Evolutionary conservation across 2,888 invertebrate genomes (phyloP), one percentile per base, ranked within the genome.

Genomic region (Sialis lutaria): DNA sequence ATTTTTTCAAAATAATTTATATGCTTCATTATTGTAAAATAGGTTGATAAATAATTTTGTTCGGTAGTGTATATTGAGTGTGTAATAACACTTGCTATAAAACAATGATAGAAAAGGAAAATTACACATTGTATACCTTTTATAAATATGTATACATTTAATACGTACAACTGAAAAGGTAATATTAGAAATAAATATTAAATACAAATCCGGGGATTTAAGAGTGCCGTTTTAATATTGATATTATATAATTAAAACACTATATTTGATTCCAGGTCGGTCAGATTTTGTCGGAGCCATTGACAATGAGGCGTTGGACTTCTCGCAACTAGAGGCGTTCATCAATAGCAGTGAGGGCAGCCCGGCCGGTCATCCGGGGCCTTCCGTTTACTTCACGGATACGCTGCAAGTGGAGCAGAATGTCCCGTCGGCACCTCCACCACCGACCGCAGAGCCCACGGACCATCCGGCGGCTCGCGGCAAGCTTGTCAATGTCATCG

Each of bases 291-390:
- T 80, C 55, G 83, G 84, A 54, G 85, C 88, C 57, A 89, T 91
- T 58, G 90, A 90, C 68, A 90, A 83, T 68, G 84, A 83, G 58
- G 82, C 79, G 13, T 65, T 85, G 56, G 84, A 84, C 63, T 82
- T 83, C 64, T 79, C 79, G 49, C 80, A 88, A 62, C 67, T 90
- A 66, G 88, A 87, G 63, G 87, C 87, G 57, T 88, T 87, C 67
- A 89, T 91, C 68, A 87, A 85, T 64, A 82, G 81, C 59, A 79
- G 79, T 53, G 72, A 72, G 55, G 72, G 70, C 51, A 54, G 50
- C 45, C 30, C 47, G 67, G 70, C 64, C 58, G 68, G 56, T 61
- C 63, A 59, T 65, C 62, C 58, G 60, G 69, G 57, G 57, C 72
- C 55, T 59, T 69, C 57, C 65, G 70, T 57, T 42, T 65, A 65